A percentile compares a stretch with the other conserved stretches of the same genome.
These are phyloP conservation scores for Pollenia griseotomentosa DNA, from an alignment of 2,888 invertebrate species.

Conservation along the genomic window DNA sequence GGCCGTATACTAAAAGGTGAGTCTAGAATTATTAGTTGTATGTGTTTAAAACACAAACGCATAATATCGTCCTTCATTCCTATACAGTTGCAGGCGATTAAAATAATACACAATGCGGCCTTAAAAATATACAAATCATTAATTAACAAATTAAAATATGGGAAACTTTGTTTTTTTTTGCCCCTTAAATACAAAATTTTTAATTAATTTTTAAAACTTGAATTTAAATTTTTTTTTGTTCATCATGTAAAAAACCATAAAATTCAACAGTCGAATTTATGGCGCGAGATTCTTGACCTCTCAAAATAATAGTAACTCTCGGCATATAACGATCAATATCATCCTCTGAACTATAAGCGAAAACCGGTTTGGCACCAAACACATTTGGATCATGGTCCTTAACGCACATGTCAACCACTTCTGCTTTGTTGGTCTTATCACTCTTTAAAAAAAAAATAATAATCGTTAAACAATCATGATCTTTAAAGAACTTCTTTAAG, in stretches of 20 bases:
- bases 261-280: constrained; percentile 33
- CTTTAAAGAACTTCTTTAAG: not conserved
- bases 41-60: no score
- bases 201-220: no score
- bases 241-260: not conserved
- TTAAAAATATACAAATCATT: no score
- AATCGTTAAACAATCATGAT: not conserved
- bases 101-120: no score
- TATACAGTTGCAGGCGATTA: no score
- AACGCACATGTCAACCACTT: constrained; percentile 41
- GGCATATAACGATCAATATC: not conserved
- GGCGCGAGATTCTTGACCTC: constrained; percentile 17
- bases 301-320: constrained; percentile 35
- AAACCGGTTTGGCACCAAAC: constrained; percentile 23
- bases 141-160: no score
- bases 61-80: no score
- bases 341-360: constrained; percentile 21
- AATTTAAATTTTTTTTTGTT: no score
- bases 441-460: constrained; percentile 1
- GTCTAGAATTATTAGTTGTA: no score
- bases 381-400: constrained; percentile 21
- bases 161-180: no score
- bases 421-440: not conserved
- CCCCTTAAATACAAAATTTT: no score
- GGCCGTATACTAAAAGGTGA: no score